These are phyloP conservation scores for Drosophila peninsularis DNA, from an alignment of 2,888 invertebrate species.

Conservation along the genomic window DNA sequence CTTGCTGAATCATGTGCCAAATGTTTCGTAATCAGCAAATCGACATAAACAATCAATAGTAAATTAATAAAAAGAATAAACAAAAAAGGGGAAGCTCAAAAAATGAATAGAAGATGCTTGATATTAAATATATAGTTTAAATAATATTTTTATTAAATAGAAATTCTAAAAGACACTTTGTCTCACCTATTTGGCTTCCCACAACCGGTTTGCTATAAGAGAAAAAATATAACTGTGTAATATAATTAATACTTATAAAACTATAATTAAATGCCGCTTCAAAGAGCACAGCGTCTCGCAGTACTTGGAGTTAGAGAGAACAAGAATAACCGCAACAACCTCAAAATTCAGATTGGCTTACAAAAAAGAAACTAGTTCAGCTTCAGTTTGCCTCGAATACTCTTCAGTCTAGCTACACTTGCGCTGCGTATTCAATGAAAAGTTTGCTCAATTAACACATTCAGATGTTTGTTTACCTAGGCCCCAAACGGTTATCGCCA, in stretches of 20 bases:
- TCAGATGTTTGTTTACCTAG: constrained; percentile 32
- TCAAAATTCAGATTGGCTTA: constrained; percentile 47
- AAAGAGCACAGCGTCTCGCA: constrained; percentile 1
- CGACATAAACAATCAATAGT: constrained; percentile 4
- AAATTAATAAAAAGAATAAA: constrained; percentile 4
- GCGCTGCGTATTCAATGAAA: constrained; percentile 2
- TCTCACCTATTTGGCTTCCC: constrained; percentile 59
- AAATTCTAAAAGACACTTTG: background rate
- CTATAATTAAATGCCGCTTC: constrained; percentile 31
- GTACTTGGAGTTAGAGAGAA: constrained; percentile 9
- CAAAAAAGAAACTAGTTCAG: constrained; percentile 28
- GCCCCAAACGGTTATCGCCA: constrained; percentile 17
- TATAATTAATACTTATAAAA: constrained; percentile 38
- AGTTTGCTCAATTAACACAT: constrained; percentile 38
- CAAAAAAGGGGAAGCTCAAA: background rate
- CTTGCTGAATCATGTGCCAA: background rate
- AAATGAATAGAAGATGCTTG: background rate
- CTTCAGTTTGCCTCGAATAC: constrained; percentile 4
- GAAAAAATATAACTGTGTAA: constrained; percentile 21
- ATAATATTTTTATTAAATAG: background rate
- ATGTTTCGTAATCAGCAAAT: constrained; percentile 14
- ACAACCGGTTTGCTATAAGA: constrained; percentile 39
- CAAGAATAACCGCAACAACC: constrained; percentile 35
- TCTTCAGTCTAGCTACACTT: constrained; percentile 4
- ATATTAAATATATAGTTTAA: background rate